Evolutionary conservation across 1,140 invertebrate species (phyloP).

Genomic region (Varroa destructor): DNA sequence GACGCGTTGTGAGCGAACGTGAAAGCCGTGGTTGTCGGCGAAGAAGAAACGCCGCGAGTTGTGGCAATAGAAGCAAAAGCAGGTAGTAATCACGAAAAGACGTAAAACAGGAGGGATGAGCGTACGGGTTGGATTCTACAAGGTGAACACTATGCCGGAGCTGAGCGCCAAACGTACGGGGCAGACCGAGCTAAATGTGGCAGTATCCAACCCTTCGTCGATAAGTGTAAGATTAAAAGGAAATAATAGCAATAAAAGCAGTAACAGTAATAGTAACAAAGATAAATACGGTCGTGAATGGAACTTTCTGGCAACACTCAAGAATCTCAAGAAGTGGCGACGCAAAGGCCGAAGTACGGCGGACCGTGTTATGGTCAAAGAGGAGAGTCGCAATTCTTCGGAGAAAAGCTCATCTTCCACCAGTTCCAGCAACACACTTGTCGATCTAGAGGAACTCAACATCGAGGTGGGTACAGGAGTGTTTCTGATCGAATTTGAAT

Average conservation of each 20-base stretch:
- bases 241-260: no score
- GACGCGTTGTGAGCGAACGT: no score
- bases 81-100: no score
- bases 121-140: neutral
- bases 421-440: neutral
- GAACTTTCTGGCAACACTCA: conserved; percentile 14
- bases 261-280: no score
- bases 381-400: neutral
- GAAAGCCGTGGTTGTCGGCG: no score
- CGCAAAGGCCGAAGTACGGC: neutral
- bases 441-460: neutral
- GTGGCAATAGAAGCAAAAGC: no score
- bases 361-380: neutral
- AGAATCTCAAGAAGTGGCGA: conserved; percentile 27
- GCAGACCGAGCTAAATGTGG: no score
- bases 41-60: no score
- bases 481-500: no score
- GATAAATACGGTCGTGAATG: neutral
- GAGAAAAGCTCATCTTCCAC: conserved; percentile 17
- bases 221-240: no score
- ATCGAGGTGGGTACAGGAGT: no score
- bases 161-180: neutral
- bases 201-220: no score
- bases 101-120: neutral
- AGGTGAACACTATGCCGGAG: conserved; percentile 14